phyloP scores from a whole-genome alignment of 2,888 invertebrate genomes.

The Pollenia amentaria region DNA sequence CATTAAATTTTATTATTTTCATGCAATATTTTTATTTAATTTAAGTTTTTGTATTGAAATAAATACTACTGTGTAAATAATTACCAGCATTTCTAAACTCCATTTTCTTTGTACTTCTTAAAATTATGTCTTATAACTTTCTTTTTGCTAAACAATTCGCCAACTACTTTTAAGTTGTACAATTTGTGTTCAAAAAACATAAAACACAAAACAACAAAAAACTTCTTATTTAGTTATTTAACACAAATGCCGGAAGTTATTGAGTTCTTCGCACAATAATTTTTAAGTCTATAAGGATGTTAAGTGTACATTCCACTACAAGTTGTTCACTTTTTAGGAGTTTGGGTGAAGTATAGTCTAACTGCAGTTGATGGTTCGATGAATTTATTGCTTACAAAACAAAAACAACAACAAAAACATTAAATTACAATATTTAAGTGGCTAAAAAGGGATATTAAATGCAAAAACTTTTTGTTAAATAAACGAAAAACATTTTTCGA shows the following conservation, averaged over 20 bases:
- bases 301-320: constrained; percentile 39
- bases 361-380: constrained; percentile 81
- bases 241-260: constrained; percentile 79
- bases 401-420: constrained; percentile 71
- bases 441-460: constrained; percentile 67
- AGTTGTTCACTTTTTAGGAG: constrained; percentile 26
- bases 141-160: constrained; percentile 38
- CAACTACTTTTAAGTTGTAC: constrained; percentile 51
- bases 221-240: constrained; percentile 73
- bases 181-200: constrained; percentile 34
- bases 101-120: constrained; percentile 40
- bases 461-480: constrained; percentile 55
- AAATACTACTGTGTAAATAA: constrained; percentile 4
- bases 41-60: not conserved
- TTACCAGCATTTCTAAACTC: constrained; percentile 19
- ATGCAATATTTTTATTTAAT: not conserved
- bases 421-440: constrained; percentile 70
- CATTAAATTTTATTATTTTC: too few relatives aligned
- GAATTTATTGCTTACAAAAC: constrained; percentile 81
- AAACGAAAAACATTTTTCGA: constrained; percentile 17
- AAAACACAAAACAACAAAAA: constrained; percentile 45
- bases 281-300: constrained; percentile 61
- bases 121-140: constrained; percentile 66
- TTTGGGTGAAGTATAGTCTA: constrained; percentile 40
- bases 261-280: constrained; percentile 76